Evolutionary conservation across 2,797 vertebrate genomes (phyloP).

Genomic region (Falco columbarius): DNA sequence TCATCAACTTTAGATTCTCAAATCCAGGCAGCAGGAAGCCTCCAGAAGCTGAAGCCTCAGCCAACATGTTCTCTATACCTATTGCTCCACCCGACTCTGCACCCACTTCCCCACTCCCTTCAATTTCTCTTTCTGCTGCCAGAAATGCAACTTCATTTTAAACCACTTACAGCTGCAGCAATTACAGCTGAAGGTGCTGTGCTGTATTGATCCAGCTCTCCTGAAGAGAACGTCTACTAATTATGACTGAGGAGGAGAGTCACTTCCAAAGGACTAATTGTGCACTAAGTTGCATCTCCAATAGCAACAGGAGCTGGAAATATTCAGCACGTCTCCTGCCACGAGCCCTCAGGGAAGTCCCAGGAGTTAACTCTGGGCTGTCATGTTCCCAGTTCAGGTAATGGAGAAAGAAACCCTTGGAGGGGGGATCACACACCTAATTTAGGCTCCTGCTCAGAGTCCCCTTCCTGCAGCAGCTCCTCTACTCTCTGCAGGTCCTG

Average conservation of each 20-base stretch:
- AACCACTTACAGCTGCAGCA: slow-evolving; percentile 29
- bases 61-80: background rate
- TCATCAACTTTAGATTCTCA: slow-evolving; percentile 7
- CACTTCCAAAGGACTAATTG: slow-evolving; percentile 36
- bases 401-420: background rate
- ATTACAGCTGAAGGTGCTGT: background rate
- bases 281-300: slow-evolving; percentile 31
- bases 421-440: background rate
- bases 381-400: background rate
- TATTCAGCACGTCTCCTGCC: background rate
- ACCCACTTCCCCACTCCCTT: background rate
- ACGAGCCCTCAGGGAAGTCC: background rate
- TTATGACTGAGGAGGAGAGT: slow-evolving; percentile 27
- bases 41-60: slow-evolving; percentile 12
- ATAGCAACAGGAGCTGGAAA: slow-evolving; percentile 29
- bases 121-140: background rate
- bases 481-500: background rate
- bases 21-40: slow-evolving; percentile 11
- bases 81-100: background rate
- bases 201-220: slow-evolving; percentile 32
- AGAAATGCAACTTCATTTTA: slow-evolving; percentile 32
- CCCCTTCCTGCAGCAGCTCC: background rate
- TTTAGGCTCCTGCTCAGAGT: background rate
- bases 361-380: background rate
- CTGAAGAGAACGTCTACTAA: slow-evolving; percentile 12